Conservation (phyloP, 2,888 invertebrate genomes). For the Panzeria rudis region DNA sequence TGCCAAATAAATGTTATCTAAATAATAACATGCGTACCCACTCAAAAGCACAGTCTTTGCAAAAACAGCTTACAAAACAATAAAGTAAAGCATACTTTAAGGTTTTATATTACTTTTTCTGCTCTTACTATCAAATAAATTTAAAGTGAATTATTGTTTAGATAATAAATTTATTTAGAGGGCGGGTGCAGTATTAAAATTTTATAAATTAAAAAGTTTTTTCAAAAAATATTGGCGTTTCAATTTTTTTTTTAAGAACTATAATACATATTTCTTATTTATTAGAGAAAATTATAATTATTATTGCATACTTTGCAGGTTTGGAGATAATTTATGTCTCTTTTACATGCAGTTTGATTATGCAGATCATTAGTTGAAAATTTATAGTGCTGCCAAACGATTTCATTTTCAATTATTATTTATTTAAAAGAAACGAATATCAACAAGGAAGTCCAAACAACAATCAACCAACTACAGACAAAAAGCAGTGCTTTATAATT, state of each 20-base stretch:
- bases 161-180: constrained; percentile 23
- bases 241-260: background rate
- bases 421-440: constrained; percentile 30
- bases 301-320: constrained; percentile 29
- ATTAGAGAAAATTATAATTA: background rate
- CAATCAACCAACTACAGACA: constrained; percentile 13
- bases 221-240: background rate
- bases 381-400: constrained; percentile 47
- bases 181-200: background rate
- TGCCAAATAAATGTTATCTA: constrained; percentile 70
- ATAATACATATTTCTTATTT: background rate
- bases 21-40: constrained; percentile 57
- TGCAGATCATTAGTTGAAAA: constrained; percentile 60
- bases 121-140: background rate
- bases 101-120: constrained; percentile 1
- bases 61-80: background rate
- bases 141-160: constrained; percentile 12
- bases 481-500: background rate
- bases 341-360: constrained; percentile 21
- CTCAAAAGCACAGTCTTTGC: constrained; percentile 20
- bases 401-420: constrained; percentile 58
- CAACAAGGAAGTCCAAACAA: background rate
- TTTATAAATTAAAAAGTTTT: background rate
- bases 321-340: background rate
- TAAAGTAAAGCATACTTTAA: constrained; percentile 38